Conservation (phyloP, 2,113 vertebrate genomes). For the Podarcis cretensis region DNA sequence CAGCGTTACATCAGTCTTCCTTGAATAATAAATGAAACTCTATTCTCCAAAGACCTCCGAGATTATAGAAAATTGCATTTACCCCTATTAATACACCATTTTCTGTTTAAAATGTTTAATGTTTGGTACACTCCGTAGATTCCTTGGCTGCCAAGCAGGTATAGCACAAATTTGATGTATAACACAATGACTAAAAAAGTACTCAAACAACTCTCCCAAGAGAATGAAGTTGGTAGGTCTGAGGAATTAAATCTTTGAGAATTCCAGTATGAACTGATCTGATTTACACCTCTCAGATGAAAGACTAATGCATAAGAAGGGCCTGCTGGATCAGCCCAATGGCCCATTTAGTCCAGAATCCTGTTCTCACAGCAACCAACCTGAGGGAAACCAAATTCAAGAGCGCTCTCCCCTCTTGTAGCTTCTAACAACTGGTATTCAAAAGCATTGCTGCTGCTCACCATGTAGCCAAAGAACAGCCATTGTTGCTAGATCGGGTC, state of each 20-base stretch:
- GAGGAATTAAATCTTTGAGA: neutral
- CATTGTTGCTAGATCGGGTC: too few species aligned
- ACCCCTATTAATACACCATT: neutral
- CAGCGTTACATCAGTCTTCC: constrained; percentile 14
- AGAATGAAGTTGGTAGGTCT: neutral
- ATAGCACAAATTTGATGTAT: constrained; percentile 21
- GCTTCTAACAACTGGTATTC: too few species aligned
- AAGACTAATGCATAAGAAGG: too few species aligned
- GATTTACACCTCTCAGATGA: neutral
- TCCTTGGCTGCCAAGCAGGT: neutral
- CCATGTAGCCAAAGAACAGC: too few species aligned
- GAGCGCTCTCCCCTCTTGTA: too few species aligned
- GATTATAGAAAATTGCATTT: constrained; percentile 35
- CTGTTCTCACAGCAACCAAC: too few species aligned
- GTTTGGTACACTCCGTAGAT: neutral
- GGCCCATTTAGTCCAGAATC: too few species aligned
- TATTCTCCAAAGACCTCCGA: constrained; percentile 8
- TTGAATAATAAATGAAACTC: constrained; percentile 34
- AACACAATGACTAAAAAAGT: neutral
- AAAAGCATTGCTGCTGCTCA: too few species aligned
- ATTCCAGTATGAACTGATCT: neutral
- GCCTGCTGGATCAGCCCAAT: too few species aligned
- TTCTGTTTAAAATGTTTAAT: constrained; percentile 18
- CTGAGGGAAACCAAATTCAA: too few species aligned
- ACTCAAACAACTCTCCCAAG: constrained; percentile 22